These are phyloP conservation scores for Dasypolia templi DNA, from an alignment of 2,888 invertebrate species.

Conservation along the genomic window DNA sequence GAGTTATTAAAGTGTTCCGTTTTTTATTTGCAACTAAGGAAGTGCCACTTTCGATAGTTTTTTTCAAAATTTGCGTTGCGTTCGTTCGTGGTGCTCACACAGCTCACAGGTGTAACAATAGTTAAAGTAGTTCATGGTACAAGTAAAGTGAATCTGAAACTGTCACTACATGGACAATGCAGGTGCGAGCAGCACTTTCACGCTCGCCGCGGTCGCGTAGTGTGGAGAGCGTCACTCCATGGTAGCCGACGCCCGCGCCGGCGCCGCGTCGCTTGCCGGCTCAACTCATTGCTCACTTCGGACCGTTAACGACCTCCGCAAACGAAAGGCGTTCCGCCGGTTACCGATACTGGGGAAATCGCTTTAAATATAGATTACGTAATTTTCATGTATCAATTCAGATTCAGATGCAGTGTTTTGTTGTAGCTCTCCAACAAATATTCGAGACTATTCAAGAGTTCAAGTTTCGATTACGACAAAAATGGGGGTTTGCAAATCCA, in stretches of 20 bases:
- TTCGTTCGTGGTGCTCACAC: constrained; percentile 31
- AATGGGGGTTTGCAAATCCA: constrained; percentile 21
- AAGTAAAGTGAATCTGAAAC: constrained; percentile 84
- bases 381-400: constrained; percentile 55
- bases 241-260: constrained; percentile 39
- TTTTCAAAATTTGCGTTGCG: constrained; percentile 9
- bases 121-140: constrained; percentile 72
- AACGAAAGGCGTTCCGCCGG: constrained; percentile 73
- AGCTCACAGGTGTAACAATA: constrained; percentile 65
- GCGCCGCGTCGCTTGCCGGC: constrained; percentile 16
- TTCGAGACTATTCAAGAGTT: constrained; percentile 14
- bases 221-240: constrained; percentile 55
- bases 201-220: constrained; percentile 73
- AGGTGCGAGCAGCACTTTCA: constrained; percentile 86
- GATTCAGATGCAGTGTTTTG: constrained; percentile 49
- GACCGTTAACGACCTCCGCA: constrained; percentile 73
- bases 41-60: neutral
- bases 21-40: neutral
- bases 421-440: constrained; percentile 25
- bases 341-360: constrained; percentile 73
- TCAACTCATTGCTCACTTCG: constrained; percentile 67
- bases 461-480: neutral
- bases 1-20: neutral
- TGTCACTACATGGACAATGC: constrained; percentile 75
- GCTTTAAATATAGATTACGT: constrained; percentile 73